Evolutionary conservation across 2,888 invertebrate genomes (phyloP), one percentile per base, ranked within the genome.

Genomic region (Conops quadrifasciatus): DNA sequence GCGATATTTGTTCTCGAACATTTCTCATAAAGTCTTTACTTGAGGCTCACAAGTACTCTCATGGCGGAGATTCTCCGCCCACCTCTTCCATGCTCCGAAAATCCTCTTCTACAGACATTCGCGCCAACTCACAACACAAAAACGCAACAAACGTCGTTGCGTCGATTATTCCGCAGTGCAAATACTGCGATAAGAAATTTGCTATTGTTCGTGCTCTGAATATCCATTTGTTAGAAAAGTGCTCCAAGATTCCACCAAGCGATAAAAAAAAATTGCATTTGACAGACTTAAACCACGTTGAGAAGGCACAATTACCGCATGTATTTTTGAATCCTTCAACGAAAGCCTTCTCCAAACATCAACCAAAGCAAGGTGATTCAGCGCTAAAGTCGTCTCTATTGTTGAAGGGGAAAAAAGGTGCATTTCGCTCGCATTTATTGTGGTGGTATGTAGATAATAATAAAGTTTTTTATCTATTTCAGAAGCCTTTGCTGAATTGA

Each of bases 141-240:
- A 36, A 4, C 36, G 9, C 36, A 36, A 36, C 4, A 7, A 36
- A 7, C 4, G 4, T 9, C 4, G 56, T 21, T 24, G 71, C 11
- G 28, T 30, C 24, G 53, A 79, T 79, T 66, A 45, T 19, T 19
- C n/a, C 65, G 1, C 76, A 79, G 59, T 84, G 84, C 74, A 82
- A 81, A 68, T 84, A 79, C 70, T 84, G 84, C 67, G 84, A 84
- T 74, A 84, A 84, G 65, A 81, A 80, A 63, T 84, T 84, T 59
- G 83, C 82, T 1, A 72, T 84, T 58, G 74, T 78, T 16, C 82
- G 81, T 16, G 82, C 84, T 0, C 74, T 84, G 3, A 79, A 80
- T 69, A 84, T 83, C 58, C 84, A 84, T 71, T 76, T 84, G 19
- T 75, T 84, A 76, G 79, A 83, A 71, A 82, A 84, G 30, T 84